Evolutionary conservation across 2,113 vertebrate genomes (phyloP), one percentile per base, ranked within the genome.

Genomic region (Ceratotherium simum): DNA sequence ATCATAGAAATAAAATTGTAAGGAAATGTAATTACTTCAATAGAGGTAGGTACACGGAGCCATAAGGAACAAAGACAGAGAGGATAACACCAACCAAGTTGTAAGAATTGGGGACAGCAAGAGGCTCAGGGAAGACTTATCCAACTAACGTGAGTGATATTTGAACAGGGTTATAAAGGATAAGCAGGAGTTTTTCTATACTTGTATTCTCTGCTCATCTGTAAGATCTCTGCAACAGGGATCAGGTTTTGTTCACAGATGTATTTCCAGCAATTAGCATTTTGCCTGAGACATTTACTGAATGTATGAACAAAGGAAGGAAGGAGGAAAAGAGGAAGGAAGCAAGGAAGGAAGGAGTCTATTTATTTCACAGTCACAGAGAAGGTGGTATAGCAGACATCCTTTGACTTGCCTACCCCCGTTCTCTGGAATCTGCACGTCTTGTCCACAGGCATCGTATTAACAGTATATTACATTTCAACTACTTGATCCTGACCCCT

Each of bases 221-320:
- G 1, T 70, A 70, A 86, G 75, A 78, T 46, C 25, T 39, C 58
- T 90, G 64, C 72, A 29, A 33, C 16, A 79, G 20, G 5, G 3
- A 58, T 39, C 11, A 62, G n/a, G 6, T 79, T 95, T 60, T 76
- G 42, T 54, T 87, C 80, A 76, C 31, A 95, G 8, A 23, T 65
- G 2, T 83, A 91, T 91, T 83, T 88, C 54, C n/a, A 91, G n/a
- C 51, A 89, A 85, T 36, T 79, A 76, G 65, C 27, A 92, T 70
- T 92, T 91, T 90, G 11, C 33, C 75, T 67, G 10, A 90, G 33
- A 87, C 27, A 46, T 76, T 82, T 94, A 48, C 46, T 39, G 51
- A 79, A 51, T 25, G 7, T 25, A 83, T 31, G 17, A 76, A 42
- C 7, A 14, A n/a, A 69, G 6, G 72, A 33, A 48, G 18, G 9